phyloP scores from a whole-genome alignment of 1,140 invertebrate genomes.

The Bombus haemorrhoidalis region DNA sequence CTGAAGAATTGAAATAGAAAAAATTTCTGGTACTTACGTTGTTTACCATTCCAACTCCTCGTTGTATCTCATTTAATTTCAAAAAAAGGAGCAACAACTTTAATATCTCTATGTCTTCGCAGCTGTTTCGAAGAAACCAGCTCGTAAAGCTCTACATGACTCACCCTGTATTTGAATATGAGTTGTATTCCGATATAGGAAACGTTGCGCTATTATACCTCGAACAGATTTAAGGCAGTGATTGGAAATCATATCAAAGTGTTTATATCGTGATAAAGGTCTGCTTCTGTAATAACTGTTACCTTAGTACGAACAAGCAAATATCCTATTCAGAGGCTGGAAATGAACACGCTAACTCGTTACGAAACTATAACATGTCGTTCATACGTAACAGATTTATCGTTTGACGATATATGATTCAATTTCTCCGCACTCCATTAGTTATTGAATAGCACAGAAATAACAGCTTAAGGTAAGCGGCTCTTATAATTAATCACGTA shows the following conservation, averaged over 20 bases:
- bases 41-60: too few relatives aligned
- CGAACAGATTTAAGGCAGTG: background rate
- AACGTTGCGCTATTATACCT: background rate
- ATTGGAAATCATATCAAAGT: background rate
- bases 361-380: background rate
- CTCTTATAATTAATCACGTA: slow-evolving; percentile 1
- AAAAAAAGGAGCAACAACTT: too few relatives aligned
- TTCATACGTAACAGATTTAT: background rate
- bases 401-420: slow-evolving; percentile 3
- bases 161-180: background rate
- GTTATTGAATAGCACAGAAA: slow-evolving; percentile 5
- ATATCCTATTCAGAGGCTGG: background rate
- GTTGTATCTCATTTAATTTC: too few relatives aligned
- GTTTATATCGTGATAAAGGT: background rate
- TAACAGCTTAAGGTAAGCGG: background rate
- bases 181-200: background rate
- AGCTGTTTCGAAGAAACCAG: background rate
- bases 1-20: too few relatives aligned
- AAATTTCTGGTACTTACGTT: too few relatives aligned
- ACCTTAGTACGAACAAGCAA: too few relatives aligned
- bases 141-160: background rate
- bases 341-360: slow-evolving; percentile 8
- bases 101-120: background rate
- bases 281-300: background rate
- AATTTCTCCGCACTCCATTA: slow-evolving; percentile 16